phyloP scores from a whole-genome alignment of 2,888 invertebrate genomes.

The Trilocha varians region DNA sequence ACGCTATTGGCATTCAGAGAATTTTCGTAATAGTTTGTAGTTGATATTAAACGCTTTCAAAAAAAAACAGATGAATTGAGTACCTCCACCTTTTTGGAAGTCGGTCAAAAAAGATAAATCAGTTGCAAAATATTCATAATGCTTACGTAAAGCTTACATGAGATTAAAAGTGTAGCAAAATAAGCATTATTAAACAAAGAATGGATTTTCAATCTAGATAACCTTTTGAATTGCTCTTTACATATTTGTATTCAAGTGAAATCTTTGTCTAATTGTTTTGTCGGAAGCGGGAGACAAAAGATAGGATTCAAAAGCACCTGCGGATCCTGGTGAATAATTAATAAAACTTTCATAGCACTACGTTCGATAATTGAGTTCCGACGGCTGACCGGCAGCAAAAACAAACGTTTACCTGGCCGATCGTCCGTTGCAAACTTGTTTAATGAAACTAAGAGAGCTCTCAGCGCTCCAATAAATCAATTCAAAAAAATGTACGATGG shows the following conservation, averaged over 20 bases:
- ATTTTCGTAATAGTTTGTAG: no score
- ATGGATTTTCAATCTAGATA: no score
- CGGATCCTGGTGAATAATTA: slow-evolving; percentile 2
- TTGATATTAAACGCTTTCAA: no score
- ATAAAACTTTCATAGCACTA: slow-evolving; percentile 6
- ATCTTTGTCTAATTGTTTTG: slow-evolving; percentile 1
- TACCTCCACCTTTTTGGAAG: no score
- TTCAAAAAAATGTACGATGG: not conserved
- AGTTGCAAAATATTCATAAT: no score
- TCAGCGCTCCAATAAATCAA: not conserved
- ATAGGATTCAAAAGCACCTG: not conserved
- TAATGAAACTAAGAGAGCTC: not conserved
- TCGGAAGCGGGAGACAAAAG: slow-evolving; percentile 2
- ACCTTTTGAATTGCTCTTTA: not conserved
- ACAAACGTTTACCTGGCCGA: slow-evolving; percentile 23
- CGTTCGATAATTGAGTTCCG: slow-evolving; percentile 12
- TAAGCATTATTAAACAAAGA: no score
- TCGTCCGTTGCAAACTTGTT: slow-evolving; percentile 21
- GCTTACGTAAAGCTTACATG: no score
- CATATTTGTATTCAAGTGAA: slow-evolving; percentile 2
- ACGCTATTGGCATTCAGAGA: no score
- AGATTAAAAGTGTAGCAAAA: no score
- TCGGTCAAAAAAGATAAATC: no score
- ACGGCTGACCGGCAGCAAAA: slow-evolving; percentile 17
- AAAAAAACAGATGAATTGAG: no score